Base-by-base conservation (phyloP, 2,797 vertebrate genomes). In the Zalophus californianus region DNA sequence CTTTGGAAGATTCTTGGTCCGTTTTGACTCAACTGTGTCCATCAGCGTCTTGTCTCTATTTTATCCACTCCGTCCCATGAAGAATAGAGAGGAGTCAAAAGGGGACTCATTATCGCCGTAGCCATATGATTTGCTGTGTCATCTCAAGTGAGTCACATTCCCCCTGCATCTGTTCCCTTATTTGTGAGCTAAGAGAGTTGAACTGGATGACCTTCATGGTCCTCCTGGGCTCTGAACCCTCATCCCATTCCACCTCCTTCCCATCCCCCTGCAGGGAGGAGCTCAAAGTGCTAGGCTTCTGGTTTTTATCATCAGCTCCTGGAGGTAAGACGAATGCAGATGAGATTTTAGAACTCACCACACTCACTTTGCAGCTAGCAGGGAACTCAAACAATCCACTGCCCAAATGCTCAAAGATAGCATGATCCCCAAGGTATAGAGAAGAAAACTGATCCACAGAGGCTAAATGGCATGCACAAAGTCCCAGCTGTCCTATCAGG, bases 321-420 rank as follows among this genome's bases (percentile, higher is more conserved):
- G 15, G 35, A 93, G 10, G 14, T 16, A 15, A 86, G 27, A 48
- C 3, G 18, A 91, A 68, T 1, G 29, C 27, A 82, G 13, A 66
- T 73, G 62, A 86, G 32, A 95, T 44, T 85, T 70, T 60, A 50
- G 73, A 84, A 91, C 50, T 78, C 94, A 60, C 10, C 16, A 94
- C 14, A 52, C 60, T 62, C 64, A 52, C 9, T 14, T 21, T 75
- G 41, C 52, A 77, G n/a, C n/a, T 87, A 18, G 54, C 9, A n/a
- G 58, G 21, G 3, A 62, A 64, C 32, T 89, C 78, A 90, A 44
- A 66, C 41, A 73, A 72, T 27, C n/a, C 27, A 90, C 38, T 23
- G 27, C 32, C 41, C 18, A 72, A 92, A 79, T 14, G 41, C 54
- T 41, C 44, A 44, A 50, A 77, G 5, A n/a, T 1, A 66, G 32